Evolutionary conservation across 2,113 vertebrate species (phyloP).

Genomic region (Sinocyclocheilus maitianheensis): DNA sequence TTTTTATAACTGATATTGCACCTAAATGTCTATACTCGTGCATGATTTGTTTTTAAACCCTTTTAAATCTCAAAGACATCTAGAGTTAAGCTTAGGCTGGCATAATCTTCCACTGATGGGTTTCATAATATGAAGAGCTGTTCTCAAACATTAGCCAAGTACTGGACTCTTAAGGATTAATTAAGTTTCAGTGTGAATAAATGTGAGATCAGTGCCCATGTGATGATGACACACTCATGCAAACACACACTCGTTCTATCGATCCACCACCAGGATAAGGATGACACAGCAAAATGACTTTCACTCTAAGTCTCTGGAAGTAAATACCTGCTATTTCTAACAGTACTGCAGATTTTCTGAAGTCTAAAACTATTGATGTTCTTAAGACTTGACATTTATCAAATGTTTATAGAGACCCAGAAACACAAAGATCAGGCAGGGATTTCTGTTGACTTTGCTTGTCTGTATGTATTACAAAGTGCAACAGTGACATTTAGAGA

Average conservation of each 20-base stretch:
- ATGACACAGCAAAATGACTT: constrained; percentile 39
- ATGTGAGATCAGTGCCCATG: constrained; percentile 30
- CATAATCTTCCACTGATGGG: background rate
- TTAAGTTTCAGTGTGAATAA: constrained; percentile 37
- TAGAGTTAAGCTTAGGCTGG: background rate
- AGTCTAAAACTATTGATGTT: background rate
- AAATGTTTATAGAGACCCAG: background rate
- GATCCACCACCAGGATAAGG: constrained; percentile 15
- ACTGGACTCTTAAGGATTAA: constrained; percentile 11
- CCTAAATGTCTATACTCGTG: background rate
- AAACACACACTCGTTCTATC: constrained; percentile 1
- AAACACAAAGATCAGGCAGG: background rate
- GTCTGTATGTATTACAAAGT: background rate
- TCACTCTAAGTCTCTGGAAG: background rate
- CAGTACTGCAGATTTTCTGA: background rate
- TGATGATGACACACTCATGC: constrained; percentile 18
- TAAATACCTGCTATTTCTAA: background rate
- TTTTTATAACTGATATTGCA: background rate
- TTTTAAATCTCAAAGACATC: background rate
- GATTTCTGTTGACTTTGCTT: constrained; percentile 3
- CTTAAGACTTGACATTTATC: background rate
- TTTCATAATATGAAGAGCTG: constrained; percentile 16
- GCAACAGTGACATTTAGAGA: background rate
- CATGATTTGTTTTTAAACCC: background rate
- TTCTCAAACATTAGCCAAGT: constrained; percentile 16